Conservation (phyloP, 2,797 vertebrate genomes). For the Tokudaia muenninki region DNA sequence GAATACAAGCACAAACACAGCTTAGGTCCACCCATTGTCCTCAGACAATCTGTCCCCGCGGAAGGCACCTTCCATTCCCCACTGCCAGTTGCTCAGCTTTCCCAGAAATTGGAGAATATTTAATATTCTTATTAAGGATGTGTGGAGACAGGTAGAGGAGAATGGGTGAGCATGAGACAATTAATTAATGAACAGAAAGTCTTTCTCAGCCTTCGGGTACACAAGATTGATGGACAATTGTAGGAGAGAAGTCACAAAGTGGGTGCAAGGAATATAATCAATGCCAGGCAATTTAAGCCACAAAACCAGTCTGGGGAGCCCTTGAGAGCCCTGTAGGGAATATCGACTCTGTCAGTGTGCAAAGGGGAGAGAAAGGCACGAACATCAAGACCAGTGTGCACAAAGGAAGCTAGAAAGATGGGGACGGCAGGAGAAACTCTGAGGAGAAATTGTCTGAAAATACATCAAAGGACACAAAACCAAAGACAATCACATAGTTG, state of each 20-base stretch:
- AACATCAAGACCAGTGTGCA: neutral
- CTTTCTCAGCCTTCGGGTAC: slow-evolving; percentile 38
- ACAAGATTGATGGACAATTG: slow-evolving; percentile 56
- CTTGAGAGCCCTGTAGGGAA: neutral
- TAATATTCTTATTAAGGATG: neutral
- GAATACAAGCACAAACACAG: neutral
- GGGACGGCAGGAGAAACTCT: neutral
- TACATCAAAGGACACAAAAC: neutral
- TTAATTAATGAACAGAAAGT: slow-evolving; percentile 71
- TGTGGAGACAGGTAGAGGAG: slow-evolving; percentile 11
- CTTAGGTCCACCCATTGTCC: neutral
- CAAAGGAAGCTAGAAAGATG: neutral
- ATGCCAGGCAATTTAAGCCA: slow-evolving; percentile 68
- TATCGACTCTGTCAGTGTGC: neutral
- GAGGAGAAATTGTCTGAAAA: neutral
- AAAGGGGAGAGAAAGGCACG: neutral
- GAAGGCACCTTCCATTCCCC: neutral
- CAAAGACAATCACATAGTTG: neutral
- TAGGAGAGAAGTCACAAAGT: neutral
- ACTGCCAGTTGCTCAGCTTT: neutral
- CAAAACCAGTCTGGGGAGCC: neutral
- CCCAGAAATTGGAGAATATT: neutral
- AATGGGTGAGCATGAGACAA: slow-evolving; percentile 41
- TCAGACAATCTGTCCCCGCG: neutral
- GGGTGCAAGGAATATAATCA: slow-evolving; percentile 35